phyloP scores from a whole-genome alignment of 2,113 vertebrate species.

The Centropus bengalensis region DNA sequence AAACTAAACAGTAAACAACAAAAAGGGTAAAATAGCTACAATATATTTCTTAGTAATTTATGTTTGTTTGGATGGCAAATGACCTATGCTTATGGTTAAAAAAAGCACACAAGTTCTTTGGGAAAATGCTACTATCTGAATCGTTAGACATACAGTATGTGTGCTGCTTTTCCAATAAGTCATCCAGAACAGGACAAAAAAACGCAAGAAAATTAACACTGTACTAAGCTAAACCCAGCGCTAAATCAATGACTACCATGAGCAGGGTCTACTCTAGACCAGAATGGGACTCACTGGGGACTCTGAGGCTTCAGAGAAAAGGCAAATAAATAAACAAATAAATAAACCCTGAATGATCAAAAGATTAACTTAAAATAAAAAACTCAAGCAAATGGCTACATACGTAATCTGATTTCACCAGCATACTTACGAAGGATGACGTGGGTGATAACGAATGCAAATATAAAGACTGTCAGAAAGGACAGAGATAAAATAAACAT shows the following conservation, averaged over 20 bases:
- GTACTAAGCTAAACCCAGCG: neutral
- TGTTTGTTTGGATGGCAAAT: neutral
- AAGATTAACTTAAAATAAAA: slow-evolving; percentile 67
- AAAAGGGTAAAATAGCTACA: neutral
- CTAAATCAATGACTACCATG: neutral
- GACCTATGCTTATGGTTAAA: neutral
- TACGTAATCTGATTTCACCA: slow-evolving; percentile 73
- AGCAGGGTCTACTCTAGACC: neutral
- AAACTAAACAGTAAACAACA: slow-evolving; percentile 19
- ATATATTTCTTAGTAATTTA: neutral
- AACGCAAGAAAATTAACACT: neutral
- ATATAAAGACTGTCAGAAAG: slow-evolving; percentile 99
- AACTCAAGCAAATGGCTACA: slow-evolving; percentile 75
- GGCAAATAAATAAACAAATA: slow-evolving; percentile 58
- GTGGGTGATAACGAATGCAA: slow-evolving; percentile 97
- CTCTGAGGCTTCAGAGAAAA: slow-evolving; percentile 31
- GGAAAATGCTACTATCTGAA: neutral
- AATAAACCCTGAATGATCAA: slow-evolving; percentile 67
- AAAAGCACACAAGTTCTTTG: neutral
- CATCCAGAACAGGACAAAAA: neutral
- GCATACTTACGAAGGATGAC: slow-evolving; percentile 96
- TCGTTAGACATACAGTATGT: neutral
- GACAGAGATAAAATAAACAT: slow-evolving; percentile 99
- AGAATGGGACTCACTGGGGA: neutral
- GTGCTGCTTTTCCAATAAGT: neutral